A percentile compares a stretch with the other conserved stretches of the same genome.
These are phyloP conservation scores for Pampus argenteus DNA, from an alignment of 2,797 vertebrate species.

Conservation along the genomic window DNA sequence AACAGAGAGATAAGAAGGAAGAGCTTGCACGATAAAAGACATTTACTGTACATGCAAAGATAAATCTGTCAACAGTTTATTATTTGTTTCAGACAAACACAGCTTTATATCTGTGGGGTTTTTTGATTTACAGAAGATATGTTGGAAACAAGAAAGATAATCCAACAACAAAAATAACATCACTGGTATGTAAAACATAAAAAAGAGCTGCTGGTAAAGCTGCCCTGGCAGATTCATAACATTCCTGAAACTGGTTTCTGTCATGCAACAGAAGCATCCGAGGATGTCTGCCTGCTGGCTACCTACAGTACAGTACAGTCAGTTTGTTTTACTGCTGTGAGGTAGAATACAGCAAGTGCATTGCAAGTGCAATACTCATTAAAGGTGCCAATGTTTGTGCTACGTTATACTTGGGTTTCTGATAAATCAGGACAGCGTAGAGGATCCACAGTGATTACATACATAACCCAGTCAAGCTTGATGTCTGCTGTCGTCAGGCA, in stretches of 20 bases:
- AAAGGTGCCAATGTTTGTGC: not conserved
- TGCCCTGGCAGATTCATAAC: not conserved
- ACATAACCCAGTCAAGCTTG: not conserved
- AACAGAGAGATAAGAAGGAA: not conserved
- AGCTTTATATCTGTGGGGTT: not conserved
- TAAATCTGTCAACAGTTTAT: not conserved
- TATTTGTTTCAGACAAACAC: not conserved
- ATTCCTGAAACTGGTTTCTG: slow-evolving; percentile 20
- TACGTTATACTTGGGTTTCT: not conserved
- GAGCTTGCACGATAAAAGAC: not conserved
- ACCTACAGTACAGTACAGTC: not conserved
- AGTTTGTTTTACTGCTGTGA: not conserved
- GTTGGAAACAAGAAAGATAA: not conserved
- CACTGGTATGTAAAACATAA: not conserved
- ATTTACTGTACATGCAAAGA: not conserved
- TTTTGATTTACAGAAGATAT: not conserved
- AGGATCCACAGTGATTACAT: not conserved
- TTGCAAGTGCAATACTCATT: not conserved
- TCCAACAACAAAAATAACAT: not conserved
- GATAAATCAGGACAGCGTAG: not conserved
- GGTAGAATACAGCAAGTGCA: not conserved
- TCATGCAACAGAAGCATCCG: not conserved
- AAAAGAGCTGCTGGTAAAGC: not conserved
- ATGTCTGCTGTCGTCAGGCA: not conserved
- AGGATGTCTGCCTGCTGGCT: not conserved